Base-by-base conservation (phyloP, 2,888 invertebrate genomes). In the Carabus problematicus region DNA sequence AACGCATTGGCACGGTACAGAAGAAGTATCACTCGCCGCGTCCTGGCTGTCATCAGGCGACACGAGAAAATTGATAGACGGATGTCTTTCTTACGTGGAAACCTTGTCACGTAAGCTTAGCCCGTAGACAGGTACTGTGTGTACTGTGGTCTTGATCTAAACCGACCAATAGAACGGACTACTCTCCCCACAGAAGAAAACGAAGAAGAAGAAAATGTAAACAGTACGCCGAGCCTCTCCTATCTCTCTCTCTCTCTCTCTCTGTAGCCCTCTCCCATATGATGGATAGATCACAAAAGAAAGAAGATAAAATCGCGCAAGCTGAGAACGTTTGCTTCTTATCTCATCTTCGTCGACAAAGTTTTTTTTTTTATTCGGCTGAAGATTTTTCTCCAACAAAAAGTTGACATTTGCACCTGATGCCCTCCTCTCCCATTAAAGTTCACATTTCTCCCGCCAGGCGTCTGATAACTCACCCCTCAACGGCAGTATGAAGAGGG, bases 381-480 rank as follows among this genome's bases (percentile, higher is more conserved):
- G 73, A 74, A 73, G 74, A 75, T 76, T 75, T 75, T 72, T 75
- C 72, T 74, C 72, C 73, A 71, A 74, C 74, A 73, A 72, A 71
- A 75, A 74, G 74, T 74, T 76, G 75, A 75, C 75, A 74, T 74
- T 73, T 70, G 71, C 77, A 77, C 77, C 76, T 77, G 76, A 74
- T 75, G 72, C 74, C 71, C 67, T 62, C 71, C 52, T 12, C 39
- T n/a, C 58, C 43, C 16, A 52, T 52, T 52, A 52, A 29, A 29
- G 29, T 29, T 19, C 52, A 12, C 64, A 43, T 63, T 63, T 40
- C 40, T n/a, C 11, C 11, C 16, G n/a, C 16, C 16, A 14, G 47
- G 47, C 14, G 19, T 16, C 12, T 54, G 54, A 14, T 3, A 9
- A 52, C 52, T 11, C 19, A 54, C 54, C 16, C 19, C n/a, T n/a